These are phyloP conservation scores for Melipona bicolor DNA, from an alignment of 2,888 invertebrate genomes.

Conservation along the genomic window DNA sequence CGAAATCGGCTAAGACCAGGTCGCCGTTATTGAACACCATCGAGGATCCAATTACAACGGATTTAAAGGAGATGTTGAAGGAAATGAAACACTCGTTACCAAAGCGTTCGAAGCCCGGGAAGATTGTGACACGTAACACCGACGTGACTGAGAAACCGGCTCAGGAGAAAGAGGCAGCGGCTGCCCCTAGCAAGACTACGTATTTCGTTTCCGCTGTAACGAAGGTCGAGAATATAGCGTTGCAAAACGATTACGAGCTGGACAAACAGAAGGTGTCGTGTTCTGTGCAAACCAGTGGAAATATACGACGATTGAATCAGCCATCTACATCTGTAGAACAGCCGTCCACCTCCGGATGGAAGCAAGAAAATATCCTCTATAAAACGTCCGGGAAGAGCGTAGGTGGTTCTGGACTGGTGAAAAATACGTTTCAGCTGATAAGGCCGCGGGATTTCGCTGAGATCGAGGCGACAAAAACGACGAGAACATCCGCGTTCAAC, in stretches of 20 bases:
- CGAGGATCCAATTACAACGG: constrained; percentile 74
- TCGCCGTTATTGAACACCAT: constrained; percentile 62
- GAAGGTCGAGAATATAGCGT: constrained; percentile 49
- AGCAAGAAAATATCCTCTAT: constrained; percentile 73
- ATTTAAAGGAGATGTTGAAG: constrained; percentile 89
- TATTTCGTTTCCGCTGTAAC: constrained; percentile 60
- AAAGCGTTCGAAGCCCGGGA: constrained; percentile 85
- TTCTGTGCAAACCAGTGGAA: constrained; percentile 86
- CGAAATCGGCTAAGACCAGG: constrained; percentile 49
- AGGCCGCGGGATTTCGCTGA: constrained; percentile 86
- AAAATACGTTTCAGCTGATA: constrained; percentile 85
- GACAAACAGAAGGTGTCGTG: constrained; percentile 85
- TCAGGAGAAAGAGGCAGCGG: constrained; percentile 22
- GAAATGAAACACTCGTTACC: constrained; percentile 92
- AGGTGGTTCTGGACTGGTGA: constrained; percentile 71
- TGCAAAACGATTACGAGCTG: constrained; percentile 68
- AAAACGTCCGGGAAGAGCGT: constrained; percentile 70
- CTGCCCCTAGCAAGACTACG: constrained; percentile 48
- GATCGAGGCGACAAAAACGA: constrained; percentile 81
- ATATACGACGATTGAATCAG: constrained; percentile 83
- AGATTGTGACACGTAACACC: constrained; percentile 41
- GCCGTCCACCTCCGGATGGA: constrained; percentile 70
- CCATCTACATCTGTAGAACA: constrained; percentile 49
- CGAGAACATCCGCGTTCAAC: constrained; percentile 47
- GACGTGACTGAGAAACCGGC: constrained; percentile 34